phyloP scores from a whole-genome alignment of 2,888 invertebrate species.

The Therioaphis trifolii region DNA sequence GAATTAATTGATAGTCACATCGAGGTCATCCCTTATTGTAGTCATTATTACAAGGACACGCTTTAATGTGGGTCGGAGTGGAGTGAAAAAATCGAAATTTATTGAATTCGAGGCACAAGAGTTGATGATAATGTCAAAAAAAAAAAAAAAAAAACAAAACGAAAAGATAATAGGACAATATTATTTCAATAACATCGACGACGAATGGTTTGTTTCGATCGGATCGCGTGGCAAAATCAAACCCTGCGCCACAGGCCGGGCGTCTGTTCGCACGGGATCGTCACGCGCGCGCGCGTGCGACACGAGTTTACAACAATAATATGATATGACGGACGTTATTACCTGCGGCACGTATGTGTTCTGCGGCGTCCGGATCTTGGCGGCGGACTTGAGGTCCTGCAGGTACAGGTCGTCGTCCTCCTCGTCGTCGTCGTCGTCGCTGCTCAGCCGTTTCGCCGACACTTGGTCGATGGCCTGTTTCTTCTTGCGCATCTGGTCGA shows the following conservation, averaged over 20 bases:
- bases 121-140: no score
- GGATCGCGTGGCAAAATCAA: no score
- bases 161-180: no score
- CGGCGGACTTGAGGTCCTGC: conserved; percentile 29
- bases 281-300: no score
- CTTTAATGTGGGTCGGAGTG: not conserved
- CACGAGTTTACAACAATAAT: no score
- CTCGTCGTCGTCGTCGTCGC: conserved; percentile 44
- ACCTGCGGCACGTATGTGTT: conserved; percentile 63
- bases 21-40: conserved; percentile 33
- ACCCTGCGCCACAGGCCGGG: no score
- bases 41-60: not conserved
- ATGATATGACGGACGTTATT: not conserved
- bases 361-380: conserved; percentile 57
- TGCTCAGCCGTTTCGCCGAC: conserved; percentile 66
- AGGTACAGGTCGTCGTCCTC: conserved; percentile 32
- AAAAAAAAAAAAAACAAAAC: not conserved
- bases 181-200: no score
- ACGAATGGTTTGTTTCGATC: no score
- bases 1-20: conserved; percentile 23
- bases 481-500: conserved; percentile 63
- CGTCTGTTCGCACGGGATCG: no score
- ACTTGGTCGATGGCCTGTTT: conserved; percentile 63
- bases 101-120: no score
- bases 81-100: not conserved